Base-by-base conservation (phyloP, 2,888 invertebrate genomes). In the Lydus trimaculatus region DNA sequence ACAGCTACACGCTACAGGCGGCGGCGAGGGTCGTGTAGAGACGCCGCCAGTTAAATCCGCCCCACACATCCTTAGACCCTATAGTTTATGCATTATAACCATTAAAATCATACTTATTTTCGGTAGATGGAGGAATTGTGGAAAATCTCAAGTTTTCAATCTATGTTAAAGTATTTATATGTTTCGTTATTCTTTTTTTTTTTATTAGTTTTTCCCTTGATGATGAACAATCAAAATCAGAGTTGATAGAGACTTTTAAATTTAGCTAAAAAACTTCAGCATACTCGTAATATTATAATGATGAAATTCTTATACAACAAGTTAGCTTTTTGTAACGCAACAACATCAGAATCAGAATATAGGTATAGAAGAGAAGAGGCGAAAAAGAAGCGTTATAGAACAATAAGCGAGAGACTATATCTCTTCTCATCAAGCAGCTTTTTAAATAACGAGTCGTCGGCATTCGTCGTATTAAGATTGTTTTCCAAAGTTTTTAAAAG, bases 221-320 rank as follows among this genome's bases (percentile, higher is more conserved):
- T 67, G 59, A 63, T 60, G 52, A 31, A 31, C 13, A 61, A 61
- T 36, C 20, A 36, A 61, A 61, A 33, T 36, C 15, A 61, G 36
- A 36, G 20, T 61, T 33, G 25, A 61, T 61, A 20, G 61, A 36
- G 36, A n/a, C 48, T 48, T 20, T 20, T 11, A 43, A 62, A 64
- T 58, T 31, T 60, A 52, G 65, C 48, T 33, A 52, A 25, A 33
- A 58, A 67, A 71, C 60, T 70, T 66, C 61, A 36, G 59, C 68
- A 66, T 31, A 33, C 60, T 36, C 17, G 62, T 74, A 72, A 74
- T 73, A 78, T 76, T 77, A 78, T 81, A 82, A 82, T 82, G 81
- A 83, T 79, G 81, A 81, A 84, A 83, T 84, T 84, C 82, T 80
- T 83, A 81, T 79, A 79, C 76, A 83, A 79, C 76, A 83, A 82